These are phyloP conservation scores for Champsocephalus gunnari DNA, from an alignment of 2,797 vertebrate genomes.

Conservation along the genomic window DNA sequence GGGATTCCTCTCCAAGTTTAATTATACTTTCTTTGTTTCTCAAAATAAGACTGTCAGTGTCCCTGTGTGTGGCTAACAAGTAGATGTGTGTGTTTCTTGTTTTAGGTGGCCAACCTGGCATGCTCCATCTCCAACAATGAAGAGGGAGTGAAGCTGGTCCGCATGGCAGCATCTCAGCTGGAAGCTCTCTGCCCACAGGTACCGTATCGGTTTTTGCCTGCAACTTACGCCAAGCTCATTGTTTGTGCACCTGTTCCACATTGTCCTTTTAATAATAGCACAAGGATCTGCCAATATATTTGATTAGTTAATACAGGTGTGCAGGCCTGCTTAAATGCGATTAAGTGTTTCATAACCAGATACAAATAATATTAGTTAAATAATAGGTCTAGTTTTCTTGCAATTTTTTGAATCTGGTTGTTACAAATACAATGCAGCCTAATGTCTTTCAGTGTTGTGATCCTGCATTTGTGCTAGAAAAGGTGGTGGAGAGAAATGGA, in stretches of 20 bases:
- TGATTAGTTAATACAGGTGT: not conserved
- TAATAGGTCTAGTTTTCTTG: not conserved
- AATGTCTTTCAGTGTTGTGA: not conserved
- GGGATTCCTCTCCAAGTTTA: constrained; percentile 39
- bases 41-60: constrained; percentile 16
- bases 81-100: constrained; percentile 46
- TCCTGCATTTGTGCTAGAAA: constrained; percentile 13
- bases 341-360: not conserved
- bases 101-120: constrained; percentile 97
- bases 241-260: constrained; percentile 15
- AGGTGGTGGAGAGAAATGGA: not conserved
- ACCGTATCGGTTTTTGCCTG: constrained; percentile 44
- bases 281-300: not conserved
- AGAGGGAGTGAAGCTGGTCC: constrained; percentile 97
- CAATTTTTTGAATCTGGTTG: not conserved
- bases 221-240: constrained; percentile 23
- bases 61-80: constrained; percentile 25
- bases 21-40: constrained; percentile 50
- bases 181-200: constrained; percentile 98
- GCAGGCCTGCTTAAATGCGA: not conserved
- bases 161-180: constrained; percentile 98
- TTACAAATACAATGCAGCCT: not conserved
- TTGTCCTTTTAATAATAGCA: constrained; percentile 3
- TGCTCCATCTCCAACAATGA: constrained; percentile 99
- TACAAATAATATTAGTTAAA: no score